Percentiles rank a stretch among this genome's conserved stretches.
Evolutionary conservation across 1,140 invertebrate species (phyloP).

Genomic region (Portunus trituberculatus): DNA sequence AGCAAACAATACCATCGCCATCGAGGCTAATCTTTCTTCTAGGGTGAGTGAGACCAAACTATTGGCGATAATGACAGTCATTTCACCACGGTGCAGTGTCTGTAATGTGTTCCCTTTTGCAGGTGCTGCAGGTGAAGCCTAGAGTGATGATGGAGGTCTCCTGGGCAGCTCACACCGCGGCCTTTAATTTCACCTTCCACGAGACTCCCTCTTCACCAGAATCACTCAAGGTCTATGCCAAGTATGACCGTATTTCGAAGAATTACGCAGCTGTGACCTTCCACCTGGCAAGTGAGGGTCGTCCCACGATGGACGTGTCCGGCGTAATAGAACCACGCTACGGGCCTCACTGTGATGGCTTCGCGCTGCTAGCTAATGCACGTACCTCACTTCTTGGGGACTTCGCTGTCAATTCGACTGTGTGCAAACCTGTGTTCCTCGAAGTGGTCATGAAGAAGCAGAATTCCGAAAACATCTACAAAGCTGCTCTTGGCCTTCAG

Average conservation of each 20-base stretch:
- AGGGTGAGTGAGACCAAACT: slow-evolving; percentile 36
- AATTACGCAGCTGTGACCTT: slow-evolving; percentile 42
- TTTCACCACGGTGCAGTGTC: background rate
- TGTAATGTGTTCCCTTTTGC: background rate
- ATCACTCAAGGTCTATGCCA: slow-evolving; percentile 37
- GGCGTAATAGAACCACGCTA: slow-evolving; percentile 11
- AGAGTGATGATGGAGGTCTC: slow-evolving; percentile 22
- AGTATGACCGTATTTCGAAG: slow-evolving; percentile 24
- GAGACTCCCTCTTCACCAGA: slow-evolving; percentile 53
- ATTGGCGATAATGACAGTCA: background rate
- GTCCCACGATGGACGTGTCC: slow-evolving; percentile 26
- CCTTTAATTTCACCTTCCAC: slow-evolving; percentile 52
- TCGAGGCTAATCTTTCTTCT: background rate
- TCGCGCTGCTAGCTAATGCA: slow-evolving; percentile 35
- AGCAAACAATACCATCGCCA: slow-evolving; percentile 49
- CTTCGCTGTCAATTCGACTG: slow-evolving; percentile 32
- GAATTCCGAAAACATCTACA: background rate
- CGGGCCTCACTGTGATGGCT: slow-evolving; percentile 31
- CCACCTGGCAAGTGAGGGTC: background rate
- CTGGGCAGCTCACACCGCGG: slow-evolving; percentile 26
- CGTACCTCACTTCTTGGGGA: background rate
- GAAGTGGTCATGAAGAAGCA: background rate
- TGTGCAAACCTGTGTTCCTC: slow-evolving; percentile 57
- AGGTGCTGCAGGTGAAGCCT: slow-evolving; percentile 42
- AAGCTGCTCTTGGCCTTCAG: slow-evolving; percentile 31